Percentiles rank a stretch among this genome's conserved stretches.
These are phyloP conservation scores for Zingel zingel DNA, from an alignment of 2,113 vertebrate genomes.

Conservation along the genomic window DNA sequence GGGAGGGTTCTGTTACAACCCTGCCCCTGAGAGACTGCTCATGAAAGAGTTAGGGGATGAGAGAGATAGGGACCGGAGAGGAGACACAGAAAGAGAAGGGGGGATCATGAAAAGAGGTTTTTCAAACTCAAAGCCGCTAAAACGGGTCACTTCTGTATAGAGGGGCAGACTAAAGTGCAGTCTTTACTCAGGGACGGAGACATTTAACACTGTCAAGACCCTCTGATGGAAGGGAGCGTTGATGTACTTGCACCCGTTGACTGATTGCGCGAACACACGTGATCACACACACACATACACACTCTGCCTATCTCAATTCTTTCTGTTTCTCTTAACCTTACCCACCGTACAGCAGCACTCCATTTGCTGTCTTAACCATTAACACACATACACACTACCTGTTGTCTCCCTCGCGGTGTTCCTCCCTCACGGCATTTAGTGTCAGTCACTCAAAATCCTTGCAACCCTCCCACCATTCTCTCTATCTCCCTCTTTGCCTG, in stretches of 20 bases:
- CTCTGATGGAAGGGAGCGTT: constrained; percentile 45
- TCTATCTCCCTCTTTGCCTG: constrained; percentile 71
- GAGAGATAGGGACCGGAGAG: constrained; percentile 82
- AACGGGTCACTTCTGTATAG: constrained; percentile 74
- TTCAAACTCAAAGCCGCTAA: constrained; percentile 67
- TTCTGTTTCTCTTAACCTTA: neutral
- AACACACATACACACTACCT: constrained; percentile 6
- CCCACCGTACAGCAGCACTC: neutral
- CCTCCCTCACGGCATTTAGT: constrained; percentile 72
- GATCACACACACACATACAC: neutral
- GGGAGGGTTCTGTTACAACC: constrained; percentile 82
- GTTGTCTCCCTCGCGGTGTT: constrained; percentile 64
- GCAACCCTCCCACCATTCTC: constrained; percentile 78
- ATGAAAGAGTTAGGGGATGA: constrained; percentile 85
- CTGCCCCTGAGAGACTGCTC: constrained; percentile 82
- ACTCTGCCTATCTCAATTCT: neutral
- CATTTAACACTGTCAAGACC: constrained; percentile 65
- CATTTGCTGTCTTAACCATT: constrained; percentile 6
- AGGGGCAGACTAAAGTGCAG: constrained; percentile 62
- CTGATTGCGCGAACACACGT: constrained; percentile 39
- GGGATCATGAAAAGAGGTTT: constrained; percentile 73
- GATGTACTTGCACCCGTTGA: constrained; percentile 60
- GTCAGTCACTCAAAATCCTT: constrained; percentile 75
- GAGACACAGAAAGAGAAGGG: constrained; percentile 70
- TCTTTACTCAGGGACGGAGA: constrained; percentile 62